Evolutionary conservation across 2,113 vertebrate species (phyloP).

Genomic region (Ammodytes marinus): DNA sequence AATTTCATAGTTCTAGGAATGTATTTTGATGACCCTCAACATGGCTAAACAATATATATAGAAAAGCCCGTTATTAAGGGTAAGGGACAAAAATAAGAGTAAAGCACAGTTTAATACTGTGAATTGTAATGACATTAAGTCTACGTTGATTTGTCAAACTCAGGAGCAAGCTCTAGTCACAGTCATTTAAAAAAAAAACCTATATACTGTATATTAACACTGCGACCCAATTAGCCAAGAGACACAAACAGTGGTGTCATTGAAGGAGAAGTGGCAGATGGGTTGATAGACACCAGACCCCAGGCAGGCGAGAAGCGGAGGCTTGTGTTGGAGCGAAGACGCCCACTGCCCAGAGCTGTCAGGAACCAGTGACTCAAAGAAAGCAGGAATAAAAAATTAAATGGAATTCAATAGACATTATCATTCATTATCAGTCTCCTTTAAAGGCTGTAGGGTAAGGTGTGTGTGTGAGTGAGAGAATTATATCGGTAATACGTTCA

Average conservation of each 20-base stretch:
- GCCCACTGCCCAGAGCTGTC: conserved; percentile 77
- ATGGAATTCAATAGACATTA: not conserved
- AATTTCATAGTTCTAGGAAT: no score
- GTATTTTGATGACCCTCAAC: no score
- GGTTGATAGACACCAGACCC: conserved; percentile 83
- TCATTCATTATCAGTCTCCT: conserved; percentile 4
- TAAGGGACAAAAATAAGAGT: no score
- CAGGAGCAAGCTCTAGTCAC: no score
- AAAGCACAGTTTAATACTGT: no score
- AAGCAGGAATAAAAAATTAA: conserved; percentile 22
- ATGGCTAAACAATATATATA: no score
- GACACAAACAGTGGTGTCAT: conserved; percentile 38
- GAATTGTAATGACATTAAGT: no score
- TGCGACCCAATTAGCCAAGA: not conserved
- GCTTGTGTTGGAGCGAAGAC: conserved; percentile 78
- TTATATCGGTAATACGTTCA: no score
- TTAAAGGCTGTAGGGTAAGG: not conserved
- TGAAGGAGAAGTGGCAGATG: conserved; percentile 79
- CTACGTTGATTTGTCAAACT: no score
- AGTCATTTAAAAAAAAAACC: no score
- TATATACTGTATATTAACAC: no score
- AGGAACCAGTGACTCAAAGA: conserved; percentile 77
- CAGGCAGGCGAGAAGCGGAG: conserved; percentile 69
- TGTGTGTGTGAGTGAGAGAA: not conserved
- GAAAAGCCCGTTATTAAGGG: no score